phyloP scores from a whole-genome alignment of 2,113 vertebrate genomes.

The Ophiodon elongatus region DNA sequence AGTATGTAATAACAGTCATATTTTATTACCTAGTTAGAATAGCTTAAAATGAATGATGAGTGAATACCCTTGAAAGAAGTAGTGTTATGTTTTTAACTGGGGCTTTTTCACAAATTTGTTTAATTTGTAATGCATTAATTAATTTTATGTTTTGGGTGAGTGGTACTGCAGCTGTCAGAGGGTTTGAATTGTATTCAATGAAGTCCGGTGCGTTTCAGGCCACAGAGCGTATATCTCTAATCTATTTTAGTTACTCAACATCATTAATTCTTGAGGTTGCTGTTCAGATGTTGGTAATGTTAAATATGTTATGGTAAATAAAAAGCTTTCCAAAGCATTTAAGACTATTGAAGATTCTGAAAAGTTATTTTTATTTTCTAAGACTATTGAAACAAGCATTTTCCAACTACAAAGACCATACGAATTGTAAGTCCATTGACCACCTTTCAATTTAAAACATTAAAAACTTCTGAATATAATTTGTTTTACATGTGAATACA shows the following conservation, averaged over 20 bases:
- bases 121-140: constrained; percentile 13
- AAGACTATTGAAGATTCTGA: no score
- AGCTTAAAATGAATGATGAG: not conserved
- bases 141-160: constrained; percentile 1
- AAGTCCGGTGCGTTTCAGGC: not conserved
- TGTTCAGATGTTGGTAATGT: not conserved
- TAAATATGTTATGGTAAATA: not conserved
- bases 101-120: constrained; percentile 19
- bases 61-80: constrained; percentile 7
- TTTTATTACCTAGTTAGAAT: constrained; percentile 32
- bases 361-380: not conserved
- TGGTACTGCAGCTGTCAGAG: not conserved
- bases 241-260: not conserved
- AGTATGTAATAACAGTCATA: not conserved
- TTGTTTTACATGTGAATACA: constrained; percentile 34
- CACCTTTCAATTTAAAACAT: not conserved
- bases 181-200: not conserved
- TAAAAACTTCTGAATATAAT: constrained; percentile 5
- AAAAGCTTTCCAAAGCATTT: not conserved
- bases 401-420: not conserved
- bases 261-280: not conserved
- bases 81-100: constrained; percentile 5
- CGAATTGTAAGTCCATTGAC: not conserved
- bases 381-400: not conserved
- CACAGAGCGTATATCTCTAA: not conserved